phyloP scores from a whole-genome alignment of 2,113 vertebrate species.

The Anthoscopus minutus region DNA sequence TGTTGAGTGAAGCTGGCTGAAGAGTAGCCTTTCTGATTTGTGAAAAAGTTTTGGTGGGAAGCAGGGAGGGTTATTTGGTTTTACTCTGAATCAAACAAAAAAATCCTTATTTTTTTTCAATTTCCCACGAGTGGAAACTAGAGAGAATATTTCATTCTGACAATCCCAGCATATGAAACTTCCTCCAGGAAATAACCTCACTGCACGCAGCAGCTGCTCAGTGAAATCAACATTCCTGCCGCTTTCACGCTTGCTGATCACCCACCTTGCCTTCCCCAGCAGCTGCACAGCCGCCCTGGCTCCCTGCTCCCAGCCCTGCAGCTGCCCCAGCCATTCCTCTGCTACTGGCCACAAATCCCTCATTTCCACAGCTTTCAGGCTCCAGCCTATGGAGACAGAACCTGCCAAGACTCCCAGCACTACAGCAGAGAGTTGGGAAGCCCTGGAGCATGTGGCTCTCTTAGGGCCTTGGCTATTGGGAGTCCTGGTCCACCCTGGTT shows the following conservation, averaged over 20 bases:
- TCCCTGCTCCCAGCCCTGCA: background rate
- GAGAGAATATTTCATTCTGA: background rate
- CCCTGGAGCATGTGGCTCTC: background rate
- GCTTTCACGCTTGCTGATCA: background rate
- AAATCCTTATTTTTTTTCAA: background rate
- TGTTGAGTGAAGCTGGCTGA: background rate
- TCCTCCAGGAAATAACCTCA: constrained; percentile 31
- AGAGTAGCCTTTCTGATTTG: background rate
- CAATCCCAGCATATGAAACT: background rate
- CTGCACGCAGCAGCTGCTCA: background rate
- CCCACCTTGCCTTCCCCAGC: background rate
- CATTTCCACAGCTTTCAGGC: background rate
- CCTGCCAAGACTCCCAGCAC: background rate
- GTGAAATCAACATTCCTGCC: background rate
- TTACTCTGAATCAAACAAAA: background rate
- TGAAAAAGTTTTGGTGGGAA: background rate
- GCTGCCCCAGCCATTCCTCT: background rate
- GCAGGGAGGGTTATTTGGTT: background rate
- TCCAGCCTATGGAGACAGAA: background rate
- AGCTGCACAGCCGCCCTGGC: background rate
- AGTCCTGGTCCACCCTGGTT: background rate
- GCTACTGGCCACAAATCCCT: background rate
- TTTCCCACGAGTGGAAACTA: background rate
- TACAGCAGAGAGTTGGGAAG: background rate
- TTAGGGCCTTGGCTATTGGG: background rate